Evolutionary conservation across 2,888 invertebrate genomes (phyloP).

Genomic region (Saturnia pavonia): DNA sequence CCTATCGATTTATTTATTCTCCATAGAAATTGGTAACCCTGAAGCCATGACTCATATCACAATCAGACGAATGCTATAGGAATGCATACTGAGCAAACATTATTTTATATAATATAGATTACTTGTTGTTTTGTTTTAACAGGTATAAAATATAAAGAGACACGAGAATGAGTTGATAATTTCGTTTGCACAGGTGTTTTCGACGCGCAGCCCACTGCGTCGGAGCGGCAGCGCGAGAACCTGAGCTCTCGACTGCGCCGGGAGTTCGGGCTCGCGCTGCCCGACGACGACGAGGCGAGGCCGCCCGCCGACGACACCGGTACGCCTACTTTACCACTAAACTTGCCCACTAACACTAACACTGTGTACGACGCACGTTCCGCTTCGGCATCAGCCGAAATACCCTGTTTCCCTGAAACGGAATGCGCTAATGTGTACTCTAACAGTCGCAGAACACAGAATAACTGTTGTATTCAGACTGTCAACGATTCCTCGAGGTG

Average conservation of each 20-base stretch:
- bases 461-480: neutral
- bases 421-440: no score
- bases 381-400: neutral
- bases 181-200: constrained; percentile 83
- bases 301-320: constrained; percentile 66
- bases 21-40: no score
- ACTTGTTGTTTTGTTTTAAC: no score
- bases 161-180: neutral
- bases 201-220: constrained; percentile 91
- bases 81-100: no score
- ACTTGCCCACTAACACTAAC: neutral
- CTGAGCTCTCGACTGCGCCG: constrained; percentile 91
- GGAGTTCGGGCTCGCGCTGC: constrained; percentile 89
- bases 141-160: neutral
- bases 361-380: neutral
- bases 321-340: constrained; percentile 23
- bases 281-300: constrained; percentile 85
- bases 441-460: neutral
- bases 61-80: no score
- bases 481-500: neutral
- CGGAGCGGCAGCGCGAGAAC: constrained; percentile 93
- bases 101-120: no score
- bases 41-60: no score
- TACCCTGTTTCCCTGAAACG: neutral
- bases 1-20: no score